Percentiles rank a stretch among this genome's conserved stretches.
Evolutionary conservation across 2,888 invertebrate species (phyloP).

Genomic region (Alloscopus bannaensis): DNA sequence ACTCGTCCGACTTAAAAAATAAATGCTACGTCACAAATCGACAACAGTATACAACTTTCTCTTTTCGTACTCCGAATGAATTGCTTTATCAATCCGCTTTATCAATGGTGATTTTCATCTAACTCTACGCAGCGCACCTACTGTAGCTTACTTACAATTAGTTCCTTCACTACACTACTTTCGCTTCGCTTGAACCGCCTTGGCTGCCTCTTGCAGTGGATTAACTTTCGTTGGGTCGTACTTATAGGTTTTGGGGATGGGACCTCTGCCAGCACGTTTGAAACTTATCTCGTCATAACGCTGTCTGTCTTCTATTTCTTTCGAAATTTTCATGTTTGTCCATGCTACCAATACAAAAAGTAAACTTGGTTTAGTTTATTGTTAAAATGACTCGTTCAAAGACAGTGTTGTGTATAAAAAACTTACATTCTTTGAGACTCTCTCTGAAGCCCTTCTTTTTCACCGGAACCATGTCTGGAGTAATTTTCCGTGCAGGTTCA

Average conservation of each 20-base stretch:
- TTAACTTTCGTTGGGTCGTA: conserved; percentile 81
- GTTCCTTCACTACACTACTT: too few relatives aligned
- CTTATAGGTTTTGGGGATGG: conserved; percentile 90
- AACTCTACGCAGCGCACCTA: too few relatives aligned
- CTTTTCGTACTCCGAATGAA: too few relatives aligned
- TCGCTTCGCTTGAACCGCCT: conserved; percentile 72
- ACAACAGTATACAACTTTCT: too few relatives aligned
- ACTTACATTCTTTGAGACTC: conserved; percentile 87
- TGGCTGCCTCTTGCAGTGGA: conserved; percentile 36
- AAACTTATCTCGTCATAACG: conserved; percentile 87
- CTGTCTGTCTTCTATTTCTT: conserved; percentile 86
- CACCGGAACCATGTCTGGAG: conserved; percentile 79
- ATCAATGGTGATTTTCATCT: too few relatives aligned
- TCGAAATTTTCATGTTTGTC: conserved; percentile 87
- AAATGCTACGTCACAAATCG: too few relatives aligned
- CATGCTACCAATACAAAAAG: conserved; percentile 79
- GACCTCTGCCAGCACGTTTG: conserved; percentile 89
- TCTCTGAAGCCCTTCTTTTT: conserved; percentile 84
- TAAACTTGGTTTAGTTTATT: conserved; percentile 6
- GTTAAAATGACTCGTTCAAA: conserved; percentile 2
- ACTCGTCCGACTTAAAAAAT: too few relatives aligned
- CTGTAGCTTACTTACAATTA: too few relatives aligned
- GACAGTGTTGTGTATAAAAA: conserved; percentile 25
- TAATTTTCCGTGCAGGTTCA: conserved; percentile 79
- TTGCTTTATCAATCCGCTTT: too few relatives aligned